A percentile compares a stretch with the other conserved stretches of the same genome.
Evolutionary conservation across 2,888 invertebrate species (phyloP).

Genomic region (Pyrgus malvae): DNA sequence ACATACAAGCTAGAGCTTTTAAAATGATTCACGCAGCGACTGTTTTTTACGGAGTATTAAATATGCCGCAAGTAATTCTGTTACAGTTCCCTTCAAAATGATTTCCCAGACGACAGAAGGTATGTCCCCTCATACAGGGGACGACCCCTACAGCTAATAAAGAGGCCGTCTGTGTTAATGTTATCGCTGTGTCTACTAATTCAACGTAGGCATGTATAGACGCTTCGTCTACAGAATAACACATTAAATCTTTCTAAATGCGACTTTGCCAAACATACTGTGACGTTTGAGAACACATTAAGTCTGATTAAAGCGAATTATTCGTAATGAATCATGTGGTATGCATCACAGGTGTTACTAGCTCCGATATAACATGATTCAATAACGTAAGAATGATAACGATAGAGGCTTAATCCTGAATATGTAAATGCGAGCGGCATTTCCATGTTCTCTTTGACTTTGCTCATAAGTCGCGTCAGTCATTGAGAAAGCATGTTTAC

Average conservation of each 20-base stretch:
- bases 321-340: too few species aligned
- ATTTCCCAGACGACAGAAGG: conserved; percentile 25
- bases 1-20: background rate
- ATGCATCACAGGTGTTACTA: too few species aligned
- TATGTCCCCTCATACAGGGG: conserved; percentile 18
- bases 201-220: conserved; percentile 42
- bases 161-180: conserved; percentile 49
- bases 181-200: conserved; percentile 54
- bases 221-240: conserved; percentile 32
- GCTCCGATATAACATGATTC: too few species aligned
- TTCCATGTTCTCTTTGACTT: too few species aligned
- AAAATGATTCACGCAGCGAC: conserved; percentile 1
- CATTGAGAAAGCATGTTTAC: conserved; percentile 46
- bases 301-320: background rate
- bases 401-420: too few species aligned
- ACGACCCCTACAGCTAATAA: conserved; percentile 32
- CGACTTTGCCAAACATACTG: conserved; percentile 19
- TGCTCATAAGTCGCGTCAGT: too few species aligned
- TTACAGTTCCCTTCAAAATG: conserved; percentile 12
- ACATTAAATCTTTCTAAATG: conserved; percentile 34
- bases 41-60: conserved; percentile 17
- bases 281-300: conserved; percentile 3
- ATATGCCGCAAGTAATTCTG: conserved; percentile 11
- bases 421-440: too few species aligned
- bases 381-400: too few species aligned